Evolutionary conservation across 2,888 invertebrate genomes (phyloP).

Genomic region (Liopterus haemorrhoidalis): DNA sequence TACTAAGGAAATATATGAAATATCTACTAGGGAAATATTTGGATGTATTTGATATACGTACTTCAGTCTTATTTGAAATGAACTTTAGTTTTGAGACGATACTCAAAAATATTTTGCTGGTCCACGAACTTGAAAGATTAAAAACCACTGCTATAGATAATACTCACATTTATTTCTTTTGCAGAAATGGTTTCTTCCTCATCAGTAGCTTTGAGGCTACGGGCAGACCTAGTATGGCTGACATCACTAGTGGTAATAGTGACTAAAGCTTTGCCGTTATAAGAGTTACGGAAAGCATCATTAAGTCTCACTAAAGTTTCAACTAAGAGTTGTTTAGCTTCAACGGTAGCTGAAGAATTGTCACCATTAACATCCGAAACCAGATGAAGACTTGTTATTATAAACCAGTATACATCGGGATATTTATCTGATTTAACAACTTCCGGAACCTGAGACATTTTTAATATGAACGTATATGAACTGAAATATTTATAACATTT

Average conservation of each 20-base stretch:
- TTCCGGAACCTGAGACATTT: conserved; percentile 36
- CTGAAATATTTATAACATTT: too few species aligned
- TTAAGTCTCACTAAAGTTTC: conserved; percentile 51
- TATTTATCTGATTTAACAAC: conserved; percentile 51
- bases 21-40: too few species aligned
- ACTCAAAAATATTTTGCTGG: too few species aligned
- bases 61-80: too few species aligned
- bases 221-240: conserved; percentile 54
- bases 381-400: conserved; percentile 56
- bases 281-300: conserved; percentile 52
- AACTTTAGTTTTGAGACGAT: too few species aligned
- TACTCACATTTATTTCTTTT: too few species aligned
- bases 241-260: conserved; percentile 61
- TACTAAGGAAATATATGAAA: too few species aligned
- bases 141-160: too few species aligned
- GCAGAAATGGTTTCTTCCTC: conserved; percentile 35
- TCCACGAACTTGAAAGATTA: too few species aligned
- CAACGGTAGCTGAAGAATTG: conserved; percentile 57
- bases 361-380: conserved; percentile 60
- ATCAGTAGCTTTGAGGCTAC: conserved; percentile 35
- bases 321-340: conserved; percentile 59
- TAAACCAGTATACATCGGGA: conserved; percentile 63
- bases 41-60: too few species aligned
- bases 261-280: conserved; percentile 55
- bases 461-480: too few species aligned